Conservation (phyloP, 2,888 invertebrate species). For the Synergus gifuensis region DNA sequence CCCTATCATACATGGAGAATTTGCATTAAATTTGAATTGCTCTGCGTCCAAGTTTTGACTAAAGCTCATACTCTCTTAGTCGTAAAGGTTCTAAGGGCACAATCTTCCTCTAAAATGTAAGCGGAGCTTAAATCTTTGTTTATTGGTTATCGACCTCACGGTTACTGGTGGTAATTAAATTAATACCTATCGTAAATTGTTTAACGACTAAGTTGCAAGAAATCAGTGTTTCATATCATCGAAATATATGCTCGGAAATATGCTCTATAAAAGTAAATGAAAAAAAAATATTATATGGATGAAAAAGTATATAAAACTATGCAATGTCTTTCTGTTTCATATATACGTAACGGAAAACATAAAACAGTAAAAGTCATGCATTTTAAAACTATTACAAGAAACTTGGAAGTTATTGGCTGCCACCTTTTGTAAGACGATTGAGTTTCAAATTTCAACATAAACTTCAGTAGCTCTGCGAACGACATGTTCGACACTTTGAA, state of each 20-base stretch:
- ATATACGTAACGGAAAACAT: background rate
- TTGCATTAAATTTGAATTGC: conserved; percentile 26
- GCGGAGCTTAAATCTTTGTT: conserved; percentile 27
- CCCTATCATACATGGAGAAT: conserved; percentile 1
- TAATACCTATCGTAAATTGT: conserved; percentile 32
- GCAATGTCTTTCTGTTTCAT: background rate
- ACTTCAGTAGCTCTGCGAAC: conserved; percentile 17
- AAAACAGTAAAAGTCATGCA: background rate
- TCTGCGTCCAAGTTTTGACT: conserved; percentile 13
- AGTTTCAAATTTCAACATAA: conserved; percentile 33
- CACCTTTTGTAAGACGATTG: conserved; percentile 13
- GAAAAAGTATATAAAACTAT: background rate
- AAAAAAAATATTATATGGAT: background rate
- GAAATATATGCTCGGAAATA: background rate
- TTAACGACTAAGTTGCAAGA: conserved; percentile 21
- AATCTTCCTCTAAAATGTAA: conserved; percentile 31
- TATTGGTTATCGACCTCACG: conserved; percentile 22
- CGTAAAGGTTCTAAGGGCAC: conserved; percentile 30
- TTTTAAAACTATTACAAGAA: conserved; percentile 17
- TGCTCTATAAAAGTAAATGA: background rate
- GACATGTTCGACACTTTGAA: conserved; percentile 39
- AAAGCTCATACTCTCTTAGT: conserved; percentile 10
- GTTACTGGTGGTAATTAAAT: conserved; percentile 26
- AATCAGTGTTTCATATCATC: conserved; percentile 22
- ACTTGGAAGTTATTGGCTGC: conserved; percentile 16